Conservation (phyloP, 2,113 vertebrate genomes). For the Elgaria multicarinata region DNA sequence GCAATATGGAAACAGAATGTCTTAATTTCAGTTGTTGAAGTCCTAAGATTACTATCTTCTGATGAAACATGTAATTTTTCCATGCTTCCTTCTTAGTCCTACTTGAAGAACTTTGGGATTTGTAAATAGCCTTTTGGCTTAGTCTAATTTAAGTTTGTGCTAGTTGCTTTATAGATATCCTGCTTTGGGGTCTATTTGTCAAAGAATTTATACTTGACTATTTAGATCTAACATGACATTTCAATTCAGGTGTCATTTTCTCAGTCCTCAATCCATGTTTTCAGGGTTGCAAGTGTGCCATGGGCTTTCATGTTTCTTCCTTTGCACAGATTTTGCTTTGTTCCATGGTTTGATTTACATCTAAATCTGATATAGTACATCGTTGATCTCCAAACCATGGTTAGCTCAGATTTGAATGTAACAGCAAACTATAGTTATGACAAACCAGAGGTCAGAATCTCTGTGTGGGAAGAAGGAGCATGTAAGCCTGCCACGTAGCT, state of each 20-base stretch:
- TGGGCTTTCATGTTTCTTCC: background rate
- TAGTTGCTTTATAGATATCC: background rate
- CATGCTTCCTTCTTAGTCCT: slow-evolving; percentile 15
- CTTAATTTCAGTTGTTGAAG: background rate
- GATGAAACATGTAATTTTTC: background rate
- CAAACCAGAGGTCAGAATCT: background rate
- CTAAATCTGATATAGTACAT: background rate
- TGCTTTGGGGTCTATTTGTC: background rate
- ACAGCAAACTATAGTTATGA: background rate
- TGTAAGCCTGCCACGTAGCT: background rate
- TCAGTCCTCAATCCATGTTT: background rate
- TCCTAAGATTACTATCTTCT: background rate
- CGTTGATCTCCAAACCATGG: background rate
- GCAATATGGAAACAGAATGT: background rate
- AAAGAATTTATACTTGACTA: background rate
- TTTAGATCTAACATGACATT: background rate
- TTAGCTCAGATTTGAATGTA: background rate
- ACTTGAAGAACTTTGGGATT: background rate
- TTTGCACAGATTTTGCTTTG: background rate
- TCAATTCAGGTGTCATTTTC: background rate
- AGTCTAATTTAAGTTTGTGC: background rate
- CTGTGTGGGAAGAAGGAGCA: background rate
- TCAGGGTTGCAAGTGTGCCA: too few relatives aligned
- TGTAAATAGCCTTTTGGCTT: background rate
- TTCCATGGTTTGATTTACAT: background rate